Evolutionary conservation across 2,888 invertebrate species (phyloP).

Genomic region (Hermaeophaga mercurialis): DNA sequence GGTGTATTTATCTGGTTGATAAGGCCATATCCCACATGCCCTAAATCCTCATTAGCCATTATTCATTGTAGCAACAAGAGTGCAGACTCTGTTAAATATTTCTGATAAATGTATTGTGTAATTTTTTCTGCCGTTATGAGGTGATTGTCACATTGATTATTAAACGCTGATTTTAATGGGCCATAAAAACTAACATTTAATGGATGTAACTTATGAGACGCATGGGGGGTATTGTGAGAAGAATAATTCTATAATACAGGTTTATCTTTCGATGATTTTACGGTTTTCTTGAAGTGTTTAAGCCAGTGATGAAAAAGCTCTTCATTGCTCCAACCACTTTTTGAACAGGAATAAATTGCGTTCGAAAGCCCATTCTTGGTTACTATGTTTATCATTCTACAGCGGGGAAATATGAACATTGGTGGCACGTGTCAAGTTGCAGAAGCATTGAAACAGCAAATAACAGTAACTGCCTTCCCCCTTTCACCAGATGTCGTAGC

Average conservation of each 20-base stretch:
- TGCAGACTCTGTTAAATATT: no score
- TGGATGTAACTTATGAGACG: slow-evolving; percentile 34
- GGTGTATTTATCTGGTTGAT: no score
- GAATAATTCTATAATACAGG: slow-evolving; percentile 22
- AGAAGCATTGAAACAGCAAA: slow-evolving; percentile 30
- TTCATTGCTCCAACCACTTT: slow-evolving; percentile 25
- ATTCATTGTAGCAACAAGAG: no score
- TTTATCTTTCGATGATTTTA: slow-evolving; percentile 1
- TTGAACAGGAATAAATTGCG: slow-evolving; percentile 10
- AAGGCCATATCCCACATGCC: no score
- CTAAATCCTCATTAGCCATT: no score
- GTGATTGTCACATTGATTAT: slow-evolving; percentile 4
- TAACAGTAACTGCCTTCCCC: slow-evolving; percentile 30
- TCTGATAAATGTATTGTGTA: no score
- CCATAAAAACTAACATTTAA: slow-evolving; percentile 33
- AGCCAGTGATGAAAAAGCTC: slow-evolving; percentile 31
- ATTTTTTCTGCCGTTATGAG: no score
- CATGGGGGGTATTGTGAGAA: slow-evolving; percentile 34
- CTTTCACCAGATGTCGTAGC: no score
- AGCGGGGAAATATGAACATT: slow-evolving; percentile 28
- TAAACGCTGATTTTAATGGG: slow-evolving; percentile 32
- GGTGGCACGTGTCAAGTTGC: slow-evolving; percentile 30
- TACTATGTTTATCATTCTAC: slow-evolving; percentile 14
- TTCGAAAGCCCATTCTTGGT: slow-evolving; percentile 23
- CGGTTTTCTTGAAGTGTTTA: slow-evolving; percentile 29